Evolutionary conservation across 2,113 vertebrate species (phyloP).

Genomic region (Lepus americanus): DNA sequence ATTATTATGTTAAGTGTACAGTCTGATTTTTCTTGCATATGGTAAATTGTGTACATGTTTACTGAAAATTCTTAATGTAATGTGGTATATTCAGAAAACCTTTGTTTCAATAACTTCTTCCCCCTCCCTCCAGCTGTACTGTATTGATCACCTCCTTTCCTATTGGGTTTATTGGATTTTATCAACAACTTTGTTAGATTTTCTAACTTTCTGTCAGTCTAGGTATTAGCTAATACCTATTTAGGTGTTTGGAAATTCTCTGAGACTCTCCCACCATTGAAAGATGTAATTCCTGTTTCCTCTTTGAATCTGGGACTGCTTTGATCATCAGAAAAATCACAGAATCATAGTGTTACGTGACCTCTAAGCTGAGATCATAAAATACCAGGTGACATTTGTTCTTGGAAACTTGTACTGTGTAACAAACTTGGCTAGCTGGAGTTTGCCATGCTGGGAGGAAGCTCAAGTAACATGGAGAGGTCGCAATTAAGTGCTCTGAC

Average conservation of each 20-base stretch:
- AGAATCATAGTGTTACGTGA: neutral
- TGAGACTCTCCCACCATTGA: neutral
- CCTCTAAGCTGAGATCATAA: neutral
- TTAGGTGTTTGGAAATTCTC: neutral
- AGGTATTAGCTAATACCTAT: neutral
- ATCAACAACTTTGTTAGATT: neutral
- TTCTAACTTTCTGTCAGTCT: neutral
- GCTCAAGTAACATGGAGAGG: neutral
- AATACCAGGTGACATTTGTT: neutral
- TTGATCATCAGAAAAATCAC: neutral
- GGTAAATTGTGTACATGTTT: neutral
- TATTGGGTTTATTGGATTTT: neutral
- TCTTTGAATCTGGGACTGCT: neutral
- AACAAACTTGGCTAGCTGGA: neutral
- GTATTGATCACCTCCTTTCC: neutral
- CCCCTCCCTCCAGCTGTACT: neutral
- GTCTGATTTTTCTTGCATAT: neutral
- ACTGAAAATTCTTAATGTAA: neutral
- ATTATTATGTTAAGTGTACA: neutral
- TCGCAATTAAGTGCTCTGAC: neutral
- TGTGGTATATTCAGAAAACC: neutral
- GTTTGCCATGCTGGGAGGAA: neutral
- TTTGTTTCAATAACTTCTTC: neutral
- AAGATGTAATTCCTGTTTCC: neutral
- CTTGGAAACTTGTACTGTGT: neutral